Base-by-base conservation (phyloP, 1,140 invertebrate species). In the Sitobion miscanthi region DNA sequence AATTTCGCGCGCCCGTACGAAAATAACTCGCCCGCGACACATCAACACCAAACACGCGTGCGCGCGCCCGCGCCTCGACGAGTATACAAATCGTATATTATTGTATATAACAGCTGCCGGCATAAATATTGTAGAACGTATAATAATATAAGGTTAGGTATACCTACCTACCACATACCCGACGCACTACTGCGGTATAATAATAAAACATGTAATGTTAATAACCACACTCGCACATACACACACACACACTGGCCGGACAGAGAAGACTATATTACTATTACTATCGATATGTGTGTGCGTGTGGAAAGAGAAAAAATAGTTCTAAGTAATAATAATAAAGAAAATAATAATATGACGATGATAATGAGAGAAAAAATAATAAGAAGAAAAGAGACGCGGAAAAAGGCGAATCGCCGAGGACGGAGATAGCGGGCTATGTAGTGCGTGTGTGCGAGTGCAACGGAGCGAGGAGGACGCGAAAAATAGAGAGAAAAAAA, bases 401-500 rank as follows among this genome's bases (percentile, higher is more conserved):
- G 86, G n/a, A 20, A 49, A 87, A 49, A 38, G 87, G 87, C 87
- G 87, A 52, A n/a, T 1, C 35, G 35, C 52, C 8, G 25, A 21
- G 20, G 88, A 42, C 35, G 47, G 8, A 49, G 87, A 54, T 20
- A 14, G 20, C 49, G 87, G 30, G 87, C 11, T n/a, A 3, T 17
- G 35, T 14, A n/a, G 38, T 23, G 1, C 35, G 54, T 25, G 62
- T 17, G 42, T 8, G 45, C 62, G 45, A 47, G 90, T 23, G 57
- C 21, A 45, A n/a, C 62, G 6, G 30, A 38, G 11, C 7, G 91
- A 25, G 77, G 7, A 49, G 52, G 20, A 90, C 52, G 88, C 38
- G 54, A 90, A 90, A 90, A 92, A 92, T 35, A 85, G 14, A 35
- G 35, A 38, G 49, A n/a, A 38, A 85, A 89, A 93, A 93, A 94